Conservation (phyloP, 2,888 invertebrate species). For the Pristionchus arcanus region DNA sequence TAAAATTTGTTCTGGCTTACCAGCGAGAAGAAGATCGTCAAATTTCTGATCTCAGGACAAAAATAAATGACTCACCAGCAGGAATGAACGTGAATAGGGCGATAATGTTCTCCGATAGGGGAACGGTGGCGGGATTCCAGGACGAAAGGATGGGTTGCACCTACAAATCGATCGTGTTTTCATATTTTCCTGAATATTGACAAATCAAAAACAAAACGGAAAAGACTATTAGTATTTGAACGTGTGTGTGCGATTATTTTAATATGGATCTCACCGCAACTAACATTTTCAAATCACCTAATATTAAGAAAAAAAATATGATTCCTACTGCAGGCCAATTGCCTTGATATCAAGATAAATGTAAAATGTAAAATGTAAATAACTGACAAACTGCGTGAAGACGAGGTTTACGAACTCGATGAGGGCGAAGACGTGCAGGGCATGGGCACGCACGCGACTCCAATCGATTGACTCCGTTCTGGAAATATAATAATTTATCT, state of each 20-base stretch:
- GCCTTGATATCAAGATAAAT: too few relatives aligned
- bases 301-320: too few relatives aligned
- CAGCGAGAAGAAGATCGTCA: neutral
- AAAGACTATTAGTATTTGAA: too few relatives aligned
- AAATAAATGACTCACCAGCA: conserved; percentile 16
- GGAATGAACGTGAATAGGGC: conserved; percentile 51
- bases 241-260: too few relatives aligned
- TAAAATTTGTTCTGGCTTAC: neutral
- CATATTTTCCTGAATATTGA: too few relatives aligned
- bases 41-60: neutral
- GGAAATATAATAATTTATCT: conserved; percentile 11
- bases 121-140: neutral
- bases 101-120: conserved; percentile 33
- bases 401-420: conserved; percentile 90
- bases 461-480: conserved; percentile 62
- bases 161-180: neutral
- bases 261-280: too few relatives aligned
- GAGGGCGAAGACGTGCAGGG: conserved; percentile 84
- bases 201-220: too few relatives aligned
- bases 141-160: conserved; percentile 40
- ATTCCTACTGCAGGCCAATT: too few relatives aligned
- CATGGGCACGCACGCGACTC: conserved; percentile 64
- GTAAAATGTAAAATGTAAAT: neutral
- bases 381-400: conserved; percentile 85
- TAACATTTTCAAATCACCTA: too few relatives aligned